Evolutionary conservation across 92 coral and sea anemone species (phyloP), one percentile per base, ranked within the genome.

Genomic region (Diadumene lineata): DNA sequence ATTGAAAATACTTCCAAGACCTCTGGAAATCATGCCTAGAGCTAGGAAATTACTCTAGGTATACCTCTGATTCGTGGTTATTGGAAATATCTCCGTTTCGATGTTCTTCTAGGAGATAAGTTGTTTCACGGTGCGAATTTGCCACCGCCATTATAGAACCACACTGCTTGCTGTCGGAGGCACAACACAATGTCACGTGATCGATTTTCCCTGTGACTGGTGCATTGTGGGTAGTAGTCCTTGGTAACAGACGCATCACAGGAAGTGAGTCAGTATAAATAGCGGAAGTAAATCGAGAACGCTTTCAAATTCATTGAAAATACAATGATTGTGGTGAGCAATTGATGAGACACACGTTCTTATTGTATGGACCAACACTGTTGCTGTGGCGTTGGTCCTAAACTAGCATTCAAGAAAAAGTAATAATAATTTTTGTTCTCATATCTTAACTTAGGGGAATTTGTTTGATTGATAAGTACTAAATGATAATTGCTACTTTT

Each of bases 111-210:
- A 79, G 74, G 38, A 79, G 64, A 50, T 79, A 88, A 84, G 88
- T 81, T 48, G 83, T 68, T 66, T 86, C 86, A 61, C 86, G 88
- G 43, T 81, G 92, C 22, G 97, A 82, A 64, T 84, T 85, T 1
- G 87, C 91, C 65, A 84, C 92, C 84, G 93, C 97, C 97, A 91
- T 91, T 34, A 78, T 78, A 4, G 34, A 89, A 58, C 64, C 64
- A 87, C 82, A 79, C 80, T 90, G 77, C 60, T 72, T 80, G 87
- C 83, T 84, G 74, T 53, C 33, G 66, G 66, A 67, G 78, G 90
- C 70, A 68, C 87, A 87, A 89, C 79, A 77, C 82, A 77, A 55
- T 56, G 77, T 87, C 97, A 91, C 97, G 97, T 91, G 97, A 91
- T 73, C 30, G n/a, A n/a, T 34, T 65, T 56, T 61, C 34, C 61